Evolutionary conservation across 1,140 invertebrate genomes (phyloP).

Genomic region (Sinonovacula constricta): DNA sequence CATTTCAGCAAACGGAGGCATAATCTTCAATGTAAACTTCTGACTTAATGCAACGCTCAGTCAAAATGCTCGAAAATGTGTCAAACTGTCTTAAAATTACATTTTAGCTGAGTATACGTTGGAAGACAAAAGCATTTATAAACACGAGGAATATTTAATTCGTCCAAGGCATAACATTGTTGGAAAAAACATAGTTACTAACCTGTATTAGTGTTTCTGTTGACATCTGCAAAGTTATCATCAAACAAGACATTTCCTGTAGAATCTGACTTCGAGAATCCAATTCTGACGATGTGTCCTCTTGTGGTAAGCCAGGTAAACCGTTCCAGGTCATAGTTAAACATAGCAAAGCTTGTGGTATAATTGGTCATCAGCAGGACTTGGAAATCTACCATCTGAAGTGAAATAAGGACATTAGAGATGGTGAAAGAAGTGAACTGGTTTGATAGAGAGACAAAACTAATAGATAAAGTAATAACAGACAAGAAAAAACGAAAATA

Average conservation of each 20-base stretch:
- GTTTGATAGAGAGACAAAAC: too few species aligned
- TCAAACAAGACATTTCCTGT: not conserved
- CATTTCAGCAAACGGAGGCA: too few species aligned
- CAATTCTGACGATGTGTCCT: not conserved
- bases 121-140: too few species aligned
- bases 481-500: too few species aligned
- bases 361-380: not conserved
- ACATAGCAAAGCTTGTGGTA: constrained; percentile 3
- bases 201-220: not conserved
- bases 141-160: too few species aligned
- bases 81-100: too few species aligned
- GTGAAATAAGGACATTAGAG: not conserved
- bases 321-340: constrained; percentile 37
- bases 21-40: too few species aligned
- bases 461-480: too few species aligned
- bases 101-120: too few species aligned
- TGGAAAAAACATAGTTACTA: not conserved
- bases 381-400: constrained; percentile 30
- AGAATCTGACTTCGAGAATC: not conserved
- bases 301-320: not conserved
- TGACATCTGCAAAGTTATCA: constrained; percentile 6
- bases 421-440: not conserved
- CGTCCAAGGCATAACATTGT: too few species aligned
- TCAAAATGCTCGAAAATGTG: too few species aligned
- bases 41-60: too few species aligned